A percentile compares a stretch with the other conserved stretches of the same genome.
Evolutionary conservation across 1,140 invertebrate species (phyloP).

Genomic region (Diachasma alloeum): DNA sequence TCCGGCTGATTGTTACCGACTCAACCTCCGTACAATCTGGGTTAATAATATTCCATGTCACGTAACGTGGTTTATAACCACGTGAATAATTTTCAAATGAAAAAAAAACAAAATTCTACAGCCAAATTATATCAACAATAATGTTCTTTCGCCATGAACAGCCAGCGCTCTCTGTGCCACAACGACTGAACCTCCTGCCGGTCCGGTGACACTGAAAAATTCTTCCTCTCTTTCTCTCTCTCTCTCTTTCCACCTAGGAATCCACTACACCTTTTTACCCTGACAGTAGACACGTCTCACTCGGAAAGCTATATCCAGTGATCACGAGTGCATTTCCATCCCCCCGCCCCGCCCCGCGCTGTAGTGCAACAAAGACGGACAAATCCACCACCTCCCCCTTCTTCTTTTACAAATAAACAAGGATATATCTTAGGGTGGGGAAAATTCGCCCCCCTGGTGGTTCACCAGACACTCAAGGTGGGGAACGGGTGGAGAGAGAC

Average conservation of each 20-base stretch:
- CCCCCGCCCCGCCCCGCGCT: neutral
- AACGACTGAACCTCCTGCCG: neutral
- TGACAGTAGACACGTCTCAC: slow-evolving; percentile 9
- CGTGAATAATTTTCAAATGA: too few relatives aligned
- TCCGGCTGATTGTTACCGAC: neutral
- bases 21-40: neutral
- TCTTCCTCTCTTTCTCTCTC: neutral
- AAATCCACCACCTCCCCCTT: neutral
- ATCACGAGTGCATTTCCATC: neutral
- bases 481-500: neutral
- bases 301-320: slow-evolving; percentile 5
- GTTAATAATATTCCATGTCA: neutral
- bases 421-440: neutral
- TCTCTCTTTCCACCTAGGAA: neutral
- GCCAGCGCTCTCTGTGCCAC: neutral
- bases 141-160: neutral
- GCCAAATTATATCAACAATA: neutral
- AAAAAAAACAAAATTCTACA: too few relatives aligned
- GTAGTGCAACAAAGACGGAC: neutral
- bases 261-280: neutral
- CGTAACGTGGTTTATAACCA: neutral
- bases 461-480: neutral
- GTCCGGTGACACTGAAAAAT: neutral
- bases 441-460: neutral
- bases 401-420: neutral